Evolutionary conservation across 2,797 vertebrate species (phyloP).

Genomic region (Typhlichthys subterraneus): DNA sequence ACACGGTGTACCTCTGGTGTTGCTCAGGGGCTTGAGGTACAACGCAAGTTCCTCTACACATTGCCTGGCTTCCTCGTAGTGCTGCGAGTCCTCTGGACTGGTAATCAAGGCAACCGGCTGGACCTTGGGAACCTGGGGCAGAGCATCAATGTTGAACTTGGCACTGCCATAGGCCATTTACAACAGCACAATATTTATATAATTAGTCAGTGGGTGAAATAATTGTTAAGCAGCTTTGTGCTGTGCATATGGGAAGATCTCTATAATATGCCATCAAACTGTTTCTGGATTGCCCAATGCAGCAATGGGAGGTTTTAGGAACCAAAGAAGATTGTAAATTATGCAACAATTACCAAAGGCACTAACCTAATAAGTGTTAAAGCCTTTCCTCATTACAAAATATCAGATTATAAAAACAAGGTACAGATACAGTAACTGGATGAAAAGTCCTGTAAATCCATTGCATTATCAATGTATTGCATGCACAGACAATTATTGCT

Average conservation of each 20-base stretch:
- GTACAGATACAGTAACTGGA: background rate
- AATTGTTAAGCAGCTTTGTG: background rate
- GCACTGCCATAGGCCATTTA: background rate
- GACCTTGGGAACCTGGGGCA: conserved; percentile 89
- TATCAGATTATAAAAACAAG: too few relatives aligned
- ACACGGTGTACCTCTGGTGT: conserved; percentile 85
- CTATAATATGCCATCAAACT: conserved; percentile 2
- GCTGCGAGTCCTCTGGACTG: conserved; percentile 93
- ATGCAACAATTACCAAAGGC: background rate
- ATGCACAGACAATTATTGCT: background rate
- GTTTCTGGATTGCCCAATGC: conserved; percentile 7
- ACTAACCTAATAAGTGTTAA: too few relatives aligned
- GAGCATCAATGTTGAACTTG: conserved; percentile 11
- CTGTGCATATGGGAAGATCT: background rate
- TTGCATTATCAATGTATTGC: background rate
- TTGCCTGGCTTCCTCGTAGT: conserved; percentile 97
- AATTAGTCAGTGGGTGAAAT: background rate
- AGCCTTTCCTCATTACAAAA: too few relatives aligned
- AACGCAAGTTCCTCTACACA: conserved; percentile 98
- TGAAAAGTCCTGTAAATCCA: background rate
- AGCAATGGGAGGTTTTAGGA: background rate
- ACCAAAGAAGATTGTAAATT: background rate
- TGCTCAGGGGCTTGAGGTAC: conserved; percentile 99
- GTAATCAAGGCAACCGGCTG: conserved; percentile 93
- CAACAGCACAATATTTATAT: background rate